phyloP scores from a whole-genome alignment of 2,113 vertebrate species.

The Prunella himalayana region DNA sequence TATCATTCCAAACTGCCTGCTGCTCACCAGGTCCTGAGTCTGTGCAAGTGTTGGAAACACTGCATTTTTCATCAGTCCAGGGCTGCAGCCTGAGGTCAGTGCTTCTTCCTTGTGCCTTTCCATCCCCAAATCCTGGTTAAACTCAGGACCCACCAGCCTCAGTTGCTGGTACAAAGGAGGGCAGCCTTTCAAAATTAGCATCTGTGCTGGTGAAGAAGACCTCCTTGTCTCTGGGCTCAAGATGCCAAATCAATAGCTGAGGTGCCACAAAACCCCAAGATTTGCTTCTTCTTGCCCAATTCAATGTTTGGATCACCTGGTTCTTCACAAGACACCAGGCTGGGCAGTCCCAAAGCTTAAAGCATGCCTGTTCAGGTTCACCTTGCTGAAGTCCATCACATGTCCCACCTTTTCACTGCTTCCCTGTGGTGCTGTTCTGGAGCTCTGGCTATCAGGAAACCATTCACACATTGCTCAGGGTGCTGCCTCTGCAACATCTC shows the following conservation, averaged over 20 bases:
- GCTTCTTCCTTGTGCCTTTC: not conserved
- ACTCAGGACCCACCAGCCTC: not conserved
- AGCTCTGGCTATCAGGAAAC: not conserved
- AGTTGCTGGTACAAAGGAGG: not conserved
- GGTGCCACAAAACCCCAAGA: not conserved
- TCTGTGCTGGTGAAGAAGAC: not conserved
- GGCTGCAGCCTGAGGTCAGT: not conserved
- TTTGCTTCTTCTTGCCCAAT: not conserved
- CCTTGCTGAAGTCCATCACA: not conserved
- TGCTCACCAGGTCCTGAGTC: not conserved
- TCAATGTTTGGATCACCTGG: not conserved
- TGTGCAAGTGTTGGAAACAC: accelerated
- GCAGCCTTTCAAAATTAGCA: not conserved
- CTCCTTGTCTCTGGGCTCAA: not conserved
- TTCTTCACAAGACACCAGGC: not conserved
- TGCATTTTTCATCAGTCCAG: not conserved
- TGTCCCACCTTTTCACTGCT: not conserved
- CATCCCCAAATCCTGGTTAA: accelerated
- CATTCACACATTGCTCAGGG: accelerated
- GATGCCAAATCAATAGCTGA: not conserved
- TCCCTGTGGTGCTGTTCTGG: not conserved
- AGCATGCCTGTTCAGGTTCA: not conserved
- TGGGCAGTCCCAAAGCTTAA: not conserved
- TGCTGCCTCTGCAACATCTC: not conserved
- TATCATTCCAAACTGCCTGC: not conserved